Conservation (phyloP, 2,888 invertebrate genomes). For the Crepidodera aurea region DNA sequence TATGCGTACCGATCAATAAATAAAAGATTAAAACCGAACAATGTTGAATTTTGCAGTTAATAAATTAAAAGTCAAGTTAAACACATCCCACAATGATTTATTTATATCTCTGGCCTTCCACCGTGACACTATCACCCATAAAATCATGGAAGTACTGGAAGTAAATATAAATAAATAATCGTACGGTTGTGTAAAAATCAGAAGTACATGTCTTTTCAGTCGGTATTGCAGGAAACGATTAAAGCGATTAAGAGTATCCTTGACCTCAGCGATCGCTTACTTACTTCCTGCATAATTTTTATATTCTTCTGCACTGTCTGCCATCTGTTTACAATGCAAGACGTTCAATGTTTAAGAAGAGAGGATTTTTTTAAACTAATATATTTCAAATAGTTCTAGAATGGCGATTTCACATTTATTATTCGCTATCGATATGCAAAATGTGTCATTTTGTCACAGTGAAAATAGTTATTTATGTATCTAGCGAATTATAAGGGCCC, state of each 20-base stretch:
- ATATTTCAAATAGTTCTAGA: too few relatives aligned
- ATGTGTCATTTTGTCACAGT: too few relatives aligned
- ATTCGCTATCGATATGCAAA: too few relatives aligned
- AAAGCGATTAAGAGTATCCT: slow-evolving; percentile 14
- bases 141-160: slow-evolving; percentile 8
- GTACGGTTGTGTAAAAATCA: neutral
- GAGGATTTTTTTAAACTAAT: too few relatives aligned
- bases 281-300: neutral
- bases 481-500: too few relatives aligned
- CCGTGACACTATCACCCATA: neutral
- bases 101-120: neutral
- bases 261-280: slow-evolving; percentile 3
- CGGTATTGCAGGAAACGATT: slow-evolving; percentile 21
- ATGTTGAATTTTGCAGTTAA: neutral
- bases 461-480: too few relatives aligned
- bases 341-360: too few relatives aligned
- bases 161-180: slow-evolving; percentile 5
- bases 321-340: neutral
- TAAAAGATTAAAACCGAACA: neutral
- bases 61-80: neutral
- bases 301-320: neutral
- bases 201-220: slow-evolving; percentile 4
- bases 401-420: too few relatives aligned
- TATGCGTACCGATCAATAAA: neutral
- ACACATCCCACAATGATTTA: slow-evolving; percentile 6